Base-by-base conservation (phyloP, 2,888 invertebrate species). In the Notocelia uddmanniana region DNA sequence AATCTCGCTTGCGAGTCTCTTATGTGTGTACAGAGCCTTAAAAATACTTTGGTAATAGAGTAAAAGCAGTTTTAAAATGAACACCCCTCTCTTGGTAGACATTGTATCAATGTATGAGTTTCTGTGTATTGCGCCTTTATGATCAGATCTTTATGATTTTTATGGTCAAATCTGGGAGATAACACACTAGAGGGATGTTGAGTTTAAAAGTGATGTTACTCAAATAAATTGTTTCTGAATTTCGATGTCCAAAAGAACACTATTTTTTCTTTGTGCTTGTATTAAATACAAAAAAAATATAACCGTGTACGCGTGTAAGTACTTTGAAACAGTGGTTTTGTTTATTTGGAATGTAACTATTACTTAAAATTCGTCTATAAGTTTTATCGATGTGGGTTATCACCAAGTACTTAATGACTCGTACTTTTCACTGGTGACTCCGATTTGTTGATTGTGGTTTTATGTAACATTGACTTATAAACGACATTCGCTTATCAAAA, bases 361-460 rank as follows among this genome's bases (percentile, higher is more conserved):
- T 55, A 63, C 69, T 64, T 57, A 31, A 50, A 69, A 64, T 63
- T 50, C 34, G 13, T 50, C 9, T 54, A 54, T 45, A 45, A 37
- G 15, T 21, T 52, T n/a, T 50, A 19, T 45, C 13, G 57, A 31
- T 55, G 18, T 37, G 23, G 50, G 13, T 58, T 48, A 45, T 15
- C 50, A 31, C 31, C 8, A 5, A 31, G 5, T 6, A 31, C 5
- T 5, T 31, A 31, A 5, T 6, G 8, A 5, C 3, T 19, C 34
- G 21, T 19, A 8, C 19, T 21, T 41, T 23, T 23, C 10, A 15
- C 8, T 34, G 15, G 21, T 37, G 26, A 57, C 41, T 54, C 41
- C 23, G 41, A 13, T 9, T 37, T 21, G 8, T 48, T 23, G 60
- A 1, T 5, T 31, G 31, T 31, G 31, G 37, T 23, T 19, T 6